These are phyloP conservation scores for Pinna nobilis DNA, from an alignment of 1,140 invertebrate species.

Conservation along the genomic window DNA sequence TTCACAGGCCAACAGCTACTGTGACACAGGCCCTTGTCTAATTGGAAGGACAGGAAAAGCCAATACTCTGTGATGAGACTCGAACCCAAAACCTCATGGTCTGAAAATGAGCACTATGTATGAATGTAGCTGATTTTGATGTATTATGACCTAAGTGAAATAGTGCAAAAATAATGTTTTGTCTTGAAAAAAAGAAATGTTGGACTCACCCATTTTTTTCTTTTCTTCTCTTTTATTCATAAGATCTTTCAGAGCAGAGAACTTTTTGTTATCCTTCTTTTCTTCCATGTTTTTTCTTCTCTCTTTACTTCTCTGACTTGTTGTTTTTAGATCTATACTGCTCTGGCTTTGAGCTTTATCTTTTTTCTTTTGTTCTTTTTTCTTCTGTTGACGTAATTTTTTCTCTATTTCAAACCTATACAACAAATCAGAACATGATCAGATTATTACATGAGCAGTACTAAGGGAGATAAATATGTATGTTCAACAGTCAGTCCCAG, in stretches of 20 bases:
- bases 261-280: slow-evolving; percentile 86
- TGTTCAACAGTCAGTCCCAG: too few species aligned
- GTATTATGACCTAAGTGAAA: too few species aligned
- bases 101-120: too few species aligned
- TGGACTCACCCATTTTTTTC: slow-evolving; percentile 76
- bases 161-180: background rate
- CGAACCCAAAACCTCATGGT: too few species aligned
- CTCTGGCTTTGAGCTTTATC: slow-evolving; percentile 47
- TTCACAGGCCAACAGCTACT: too few species aligned
- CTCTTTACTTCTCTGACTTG: slow-evolving; percentile 89
- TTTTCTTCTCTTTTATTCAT: slow-evolving; percentile 93
- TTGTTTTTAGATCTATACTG: slow-evolving; percentile 57
- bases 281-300: slow-evolving; percentile 93
- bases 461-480: too few species aligned
- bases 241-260: slow-evolving; percentile 92
- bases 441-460: too few species aligned
- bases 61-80: too few species aligned
- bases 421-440: slow-evolving; percentile 23
- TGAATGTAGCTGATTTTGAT: too few species aligned
- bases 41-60: too few species aligned
- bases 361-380: slow-evolving; percentile 82
- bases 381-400: slow-evolving; percentile 90
- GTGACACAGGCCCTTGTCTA: too few species aligned
- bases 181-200: background rate
- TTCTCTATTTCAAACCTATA: slow-evolving; percentile 96